Evolutionary conservation across 2,113 vertebrate genomes (phyloP).

Genomic region (Pelecanoides urinatrix): DNA sequence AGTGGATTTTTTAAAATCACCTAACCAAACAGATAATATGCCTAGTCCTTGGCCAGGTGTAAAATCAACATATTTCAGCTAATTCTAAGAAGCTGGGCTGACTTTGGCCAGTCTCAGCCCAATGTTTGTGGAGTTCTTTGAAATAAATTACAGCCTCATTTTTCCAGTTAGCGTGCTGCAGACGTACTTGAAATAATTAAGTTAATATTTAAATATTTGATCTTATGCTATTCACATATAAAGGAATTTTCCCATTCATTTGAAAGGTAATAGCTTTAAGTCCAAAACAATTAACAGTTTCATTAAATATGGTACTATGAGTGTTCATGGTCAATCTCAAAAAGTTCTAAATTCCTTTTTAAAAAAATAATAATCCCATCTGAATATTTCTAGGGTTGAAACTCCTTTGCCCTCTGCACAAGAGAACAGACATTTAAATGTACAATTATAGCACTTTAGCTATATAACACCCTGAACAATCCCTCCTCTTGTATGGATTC

Average conservation of each 20-base stretch:
- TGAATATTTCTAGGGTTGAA: neutral
- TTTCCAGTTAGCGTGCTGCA: neutral
- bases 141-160: neutral
- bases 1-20: neutral
- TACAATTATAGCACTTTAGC: neutral
- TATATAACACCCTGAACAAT: neutral
- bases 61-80: neutral
- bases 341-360: neutral
- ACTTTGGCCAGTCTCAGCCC: neutral
- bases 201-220: neutral
- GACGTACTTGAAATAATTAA: neutral
- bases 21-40: neutral
- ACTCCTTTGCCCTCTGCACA: neutral
- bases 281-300: neutral
- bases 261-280: neutral
- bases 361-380: neutral
- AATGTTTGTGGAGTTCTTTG: neutral
- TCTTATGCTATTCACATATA: neutral
- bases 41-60: neutral
- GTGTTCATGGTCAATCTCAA: neutral
- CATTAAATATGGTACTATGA: neutral
- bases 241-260: neutral
- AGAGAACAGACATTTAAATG: neutral
- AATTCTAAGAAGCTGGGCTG: neutral
- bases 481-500: neutral